Evolutionary conservation across 2,888 invertebrate species (phyloP).

Genomic region (Hoplodrina blanda): DNA sequence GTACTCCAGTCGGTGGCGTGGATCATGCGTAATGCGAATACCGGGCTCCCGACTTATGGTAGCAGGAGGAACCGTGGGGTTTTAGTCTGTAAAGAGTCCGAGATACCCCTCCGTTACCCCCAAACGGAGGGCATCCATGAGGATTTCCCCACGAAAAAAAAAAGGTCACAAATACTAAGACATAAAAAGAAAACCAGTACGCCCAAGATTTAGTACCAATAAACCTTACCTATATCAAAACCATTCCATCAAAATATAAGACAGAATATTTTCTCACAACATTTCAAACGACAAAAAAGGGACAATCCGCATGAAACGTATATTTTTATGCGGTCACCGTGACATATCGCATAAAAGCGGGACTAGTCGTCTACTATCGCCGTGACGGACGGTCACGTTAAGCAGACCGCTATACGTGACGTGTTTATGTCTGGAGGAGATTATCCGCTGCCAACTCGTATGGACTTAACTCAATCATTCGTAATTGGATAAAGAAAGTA

Average conservation of each 20-base stretch:
- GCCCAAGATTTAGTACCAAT: conserved; percentile 14
- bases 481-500: conserved; percentile 49
- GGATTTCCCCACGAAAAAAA: too few relatives aligned
- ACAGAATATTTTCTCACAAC: conserved; percentile 11
- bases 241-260: conserved; percentile 6
- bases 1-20: too few relatives aligned
- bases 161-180: too few relatives aligned
- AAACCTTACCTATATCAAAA: conserved; percentile 30
- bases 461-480: conserved; percentile 48
- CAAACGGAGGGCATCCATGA: too few relatives aligned
- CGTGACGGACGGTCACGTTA: conserved; percentile 52
- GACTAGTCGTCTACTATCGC: conserved; percentile 5
- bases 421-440: conserved; percentile 49
- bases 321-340: conserved; percentile 56
- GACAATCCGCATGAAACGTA: conserved; percentile 14
- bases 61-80: too few relatives aligned
- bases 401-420: conserved; percentile 53
- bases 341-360: conserved; percentile 37
- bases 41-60: too few relatives aligned
- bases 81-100: too few relatives aligned
- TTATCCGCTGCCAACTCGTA: conserved; percentile 45
- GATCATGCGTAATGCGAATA: too few relatives aligned
- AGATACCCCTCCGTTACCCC: too few relatives aligned
- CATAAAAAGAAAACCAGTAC: neutral
- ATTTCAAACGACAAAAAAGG: conserved; percentile 42